phyloP scores from a whole-genome alignment of 1,140 invertebrate genomes.

The Heterodera schachtii region DNA sequence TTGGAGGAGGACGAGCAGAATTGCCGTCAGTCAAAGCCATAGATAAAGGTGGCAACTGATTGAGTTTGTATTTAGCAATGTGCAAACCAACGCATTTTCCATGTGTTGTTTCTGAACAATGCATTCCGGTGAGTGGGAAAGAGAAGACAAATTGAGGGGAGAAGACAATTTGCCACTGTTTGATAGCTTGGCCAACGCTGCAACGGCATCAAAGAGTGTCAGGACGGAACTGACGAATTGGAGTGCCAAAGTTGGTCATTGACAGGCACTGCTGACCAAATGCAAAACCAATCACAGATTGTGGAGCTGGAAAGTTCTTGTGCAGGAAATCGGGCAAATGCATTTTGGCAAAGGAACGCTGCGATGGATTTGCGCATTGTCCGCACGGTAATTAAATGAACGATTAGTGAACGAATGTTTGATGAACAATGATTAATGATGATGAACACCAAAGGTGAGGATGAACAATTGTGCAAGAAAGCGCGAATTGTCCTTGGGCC shows the following conservation, averaged over 20 bases:
- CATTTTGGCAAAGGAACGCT: conserved; percentile 51
- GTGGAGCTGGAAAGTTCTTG: conserved; percentile 56
- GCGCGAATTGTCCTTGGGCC: conserved; percentile 10
- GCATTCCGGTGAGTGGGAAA: conserved; percentile 52
- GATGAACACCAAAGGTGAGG: conserved; percentile 42
- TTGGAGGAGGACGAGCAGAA: conserved; percentile 66
- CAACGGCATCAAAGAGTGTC: conserved; percentile 60
- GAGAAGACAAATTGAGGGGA: background rate
- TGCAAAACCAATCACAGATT: conserved; percentile 41
- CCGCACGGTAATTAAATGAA: conserved; percentile 45
- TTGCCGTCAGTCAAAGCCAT: conserved; percentile 55
- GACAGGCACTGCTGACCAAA: background rate
- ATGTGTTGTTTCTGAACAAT: conserved; percentile 61
- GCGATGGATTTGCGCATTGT: conserved; percentile 58
- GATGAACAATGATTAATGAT: background rate
- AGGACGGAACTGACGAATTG: conserved; percentile 61
- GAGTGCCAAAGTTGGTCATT: conserved; percentile 54
- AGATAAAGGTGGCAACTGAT: background rate
- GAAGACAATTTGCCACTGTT: background rate
- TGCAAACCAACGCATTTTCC: conserved; percentile 61
- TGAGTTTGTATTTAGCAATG: conserved; percentile 50
- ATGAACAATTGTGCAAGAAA: conserved; percentile 60
- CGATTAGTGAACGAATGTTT: background rate
- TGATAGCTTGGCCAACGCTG: conserved; percentile 45
- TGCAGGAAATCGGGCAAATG: conserved; percentile 62